phyloP scores from a whole-genome alignment of 2,888 invertebrate genomes.

The Hemaris fuciformis region DNA sequence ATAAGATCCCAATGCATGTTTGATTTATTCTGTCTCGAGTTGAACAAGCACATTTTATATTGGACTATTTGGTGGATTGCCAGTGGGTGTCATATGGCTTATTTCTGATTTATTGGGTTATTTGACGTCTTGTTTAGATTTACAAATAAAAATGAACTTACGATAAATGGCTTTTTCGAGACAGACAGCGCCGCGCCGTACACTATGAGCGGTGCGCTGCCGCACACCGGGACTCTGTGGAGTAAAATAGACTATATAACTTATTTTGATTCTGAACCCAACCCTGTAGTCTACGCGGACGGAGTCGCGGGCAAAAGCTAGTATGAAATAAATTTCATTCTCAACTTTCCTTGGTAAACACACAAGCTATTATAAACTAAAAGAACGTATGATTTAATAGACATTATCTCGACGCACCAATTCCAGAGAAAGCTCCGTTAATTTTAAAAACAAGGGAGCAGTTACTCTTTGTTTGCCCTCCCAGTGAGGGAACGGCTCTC shows the following conservation, averaged over 20 bases:
- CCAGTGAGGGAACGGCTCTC: slow-evolving; percentile 44
- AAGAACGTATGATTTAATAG: background rate
- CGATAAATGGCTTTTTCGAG: too few relatives aligned
- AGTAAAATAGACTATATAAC: too few relatives aligned
- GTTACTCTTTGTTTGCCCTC: slow-evolving; percentile 40
- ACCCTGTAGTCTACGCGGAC: too few relatives aligned
- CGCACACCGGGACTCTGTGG: too few relatives aligned
- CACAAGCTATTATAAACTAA: background rate
- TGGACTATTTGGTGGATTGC: slow-evolving; percentile 6
- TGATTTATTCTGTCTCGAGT: background rate
- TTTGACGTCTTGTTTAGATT: too few relatives aligned
- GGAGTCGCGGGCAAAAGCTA: too few relatives aligned
- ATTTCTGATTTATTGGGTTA: too few relatives aligned
- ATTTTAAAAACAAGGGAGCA: slow-evolving; percentile 42
- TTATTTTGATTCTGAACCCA: too few relatives aligned
- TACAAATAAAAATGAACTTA: too few relatives aligned
- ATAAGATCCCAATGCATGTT: background rate
- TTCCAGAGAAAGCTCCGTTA: slow-evolving; percentile 29
- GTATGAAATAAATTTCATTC: background rate
- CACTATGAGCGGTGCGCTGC: too few relatives aligned
- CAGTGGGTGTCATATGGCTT: background rate
- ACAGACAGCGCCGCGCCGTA: too few relatives aligned
- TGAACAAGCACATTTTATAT: slow-evolving; percentile 8
- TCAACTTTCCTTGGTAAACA: background rate
- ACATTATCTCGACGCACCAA: slow-evolving; percentile 1